phyloP scores from a whole-genome alignment of 30 jellyfish, hydroid and myxozoan species.

The Cassiopea andromeda region DNA sequence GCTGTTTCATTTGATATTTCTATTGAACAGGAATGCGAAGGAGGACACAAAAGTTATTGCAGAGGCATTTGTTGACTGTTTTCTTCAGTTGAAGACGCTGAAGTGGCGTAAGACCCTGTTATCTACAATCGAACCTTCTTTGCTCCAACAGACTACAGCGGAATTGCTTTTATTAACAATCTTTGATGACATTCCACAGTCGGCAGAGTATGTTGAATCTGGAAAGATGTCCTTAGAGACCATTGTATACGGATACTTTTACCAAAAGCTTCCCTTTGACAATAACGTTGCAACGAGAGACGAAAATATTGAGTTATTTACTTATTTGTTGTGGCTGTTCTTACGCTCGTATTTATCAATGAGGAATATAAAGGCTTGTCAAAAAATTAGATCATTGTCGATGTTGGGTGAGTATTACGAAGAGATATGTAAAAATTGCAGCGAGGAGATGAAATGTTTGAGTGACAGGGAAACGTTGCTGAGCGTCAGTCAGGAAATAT shows the following conservation, averaged over 20 bases:
- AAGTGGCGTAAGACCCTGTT: conserved; percentile 39
- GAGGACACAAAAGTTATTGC: conserved; percentile 22
- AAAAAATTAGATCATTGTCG: conserved; percentile 9
- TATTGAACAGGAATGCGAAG: conserved; percentile 14
- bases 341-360: conserved; percentile 30
- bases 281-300: background rate
- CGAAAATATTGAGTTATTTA: conserved; percentile 39
- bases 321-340: conserved; percentile 17
- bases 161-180: conserved; percentile 34
- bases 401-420: background rate
- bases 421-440: background rate
- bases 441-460: background rate
- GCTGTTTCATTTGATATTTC: conserved; percentile 20
- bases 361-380: background rate
- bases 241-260: conserved; percentile 20
- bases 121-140: conserved; percentile 26
- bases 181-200: conserved; percentile 16
- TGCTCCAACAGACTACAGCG: conserved; percentile 41
- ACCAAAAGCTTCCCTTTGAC: conserved; percentile 14
- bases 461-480: conserved; percentile 45
- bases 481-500: conserved; percentile 14
- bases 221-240: conserved; percentile 16
- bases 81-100: conserved; percentile 25
- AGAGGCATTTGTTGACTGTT: conserved; percentile 23
- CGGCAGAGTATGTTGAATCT: background rate